Base-by-base conservation (phyloP, 2,888 invertebrate genomes). In the Polyommatus iphigenia region DNA sequence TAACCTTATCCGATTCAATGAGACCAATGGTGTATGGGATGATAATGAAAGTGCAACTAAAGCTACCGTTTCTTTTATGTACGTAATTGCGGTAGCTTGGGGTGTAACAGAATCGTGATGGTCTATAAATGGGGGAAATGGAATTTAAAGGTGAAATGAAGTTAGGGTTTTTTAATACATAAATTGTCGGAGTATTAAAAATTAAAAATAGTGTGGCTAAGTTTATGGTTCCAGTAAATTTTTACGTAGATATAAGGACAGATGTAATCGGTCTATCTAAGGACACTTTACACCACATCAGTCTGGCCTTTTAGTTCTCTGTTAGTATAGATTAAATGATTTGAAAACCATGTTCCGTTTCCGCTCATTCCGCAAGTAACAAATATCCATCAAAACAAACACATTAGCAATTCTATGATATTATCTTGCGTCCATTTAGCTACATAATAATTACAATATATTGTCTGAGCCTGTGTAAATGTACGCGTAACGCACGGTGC, bases 1-100 rank as follows among this genome's bases (percentile, higher is more conserved):
- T 93, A 91, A 93, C 93, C 93, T 94, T 93, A 93, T 93, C 82
- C 87, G 87, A 93, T 93, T 94, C 93, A 94, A 94, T 94, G 92
- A 93, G 90, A 88, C 88, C 87, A 85, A 88, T 87, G 87, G 87
- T 85, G 85, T 84, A 82, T 84, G 90, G 89, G 89, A 85, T 87
- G 87, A 93, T 92, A 93, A 93, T 93, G 90, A 91, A 92, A 92
- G 88, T 92, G 93, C 93, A 92, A 87, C 90, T 87, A 83, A 81
- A 82, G 86, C 87, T 85, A 87, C 86, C 80, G 84, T 85, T 84
- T 85, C 84, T 85, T 86, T 87, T 84, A 83, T 88, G 86, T 88
- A 85, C 87, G 84, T 86, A 85, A 73, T 20, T 20, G 41, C 13
- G 46, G 36, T 46, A 5, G 18, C 73, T 72, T 41, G 72, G 41